These are phyloP conservation scores for Morone saxatilis DNA, from an alignment of 2,113 vertebrate genomes.

Conservation along the genomic window DNA sequence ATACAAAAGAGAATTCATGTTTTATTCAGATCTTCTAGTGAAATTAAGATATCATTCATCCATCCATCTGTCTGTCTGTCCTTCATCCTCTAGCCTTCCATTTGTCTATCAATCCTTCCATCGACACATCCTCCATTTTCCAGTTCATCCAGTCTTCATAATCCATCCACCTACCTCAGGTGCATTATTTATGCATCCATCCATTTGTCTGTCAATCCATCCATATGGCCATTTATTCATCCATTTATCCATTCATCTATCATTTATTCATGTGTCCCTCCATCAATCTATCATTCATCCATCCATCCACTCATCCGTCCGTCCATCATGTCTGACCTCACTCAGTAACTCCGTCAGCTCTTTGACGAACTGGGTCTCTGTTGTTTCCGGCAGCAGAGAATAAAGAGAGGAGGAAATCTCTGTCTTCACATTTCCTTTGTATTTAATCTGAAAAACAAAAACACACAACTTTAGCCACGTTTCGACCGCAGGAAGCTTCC, in stretches of 20 bases:
- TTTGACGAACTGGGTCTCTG: conserved; percentile 76
- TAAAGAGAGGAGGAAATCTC: conserved; percentile 75
- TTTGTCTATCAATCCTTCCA: too few relatives aligned
- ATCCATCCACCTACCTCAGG: too few relatives aligned
- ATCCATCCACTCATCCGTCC: background rate
- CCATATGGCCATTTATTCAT: background rate
- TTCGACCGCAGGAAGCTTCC: too few relatives aligned
- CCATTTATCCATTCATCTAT: background rate
- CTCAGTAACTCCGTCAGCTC: conserved; percentile 74
- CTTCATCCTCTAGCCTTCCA: too few relatives aligned
- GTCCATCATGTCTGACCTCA: conserved; percentile 78
- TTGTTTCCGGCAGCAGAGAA: conserved; percentile 79
- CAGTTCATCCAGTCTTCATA: too few relatives aligned
- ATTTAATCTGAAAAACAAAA: conserved; percentile 71
- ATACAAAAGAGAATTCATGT: too few relatives aligned
- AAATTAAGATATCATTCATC: too few relatives aligned
- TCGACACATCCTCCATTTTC: too few relatives aligned
- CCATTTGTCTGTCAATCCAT: background rate
- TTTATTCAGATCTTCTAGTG: too few relatives aligned
- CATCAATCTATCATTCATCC: background rate
- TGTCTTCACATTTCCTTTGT: conserved; percentile 67
- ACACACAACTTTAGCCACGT: background rate
- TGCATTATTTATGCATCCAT: background rate
- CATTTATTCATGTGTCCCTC: background rate
- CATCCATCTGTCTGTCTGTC: too few relatives aligned